Evolutionary conservation across 2,888 invertebrate species (phyloP), one percentile per base, ranked within the genome.

Genomic region (Hecatera dysodea): DNA sequence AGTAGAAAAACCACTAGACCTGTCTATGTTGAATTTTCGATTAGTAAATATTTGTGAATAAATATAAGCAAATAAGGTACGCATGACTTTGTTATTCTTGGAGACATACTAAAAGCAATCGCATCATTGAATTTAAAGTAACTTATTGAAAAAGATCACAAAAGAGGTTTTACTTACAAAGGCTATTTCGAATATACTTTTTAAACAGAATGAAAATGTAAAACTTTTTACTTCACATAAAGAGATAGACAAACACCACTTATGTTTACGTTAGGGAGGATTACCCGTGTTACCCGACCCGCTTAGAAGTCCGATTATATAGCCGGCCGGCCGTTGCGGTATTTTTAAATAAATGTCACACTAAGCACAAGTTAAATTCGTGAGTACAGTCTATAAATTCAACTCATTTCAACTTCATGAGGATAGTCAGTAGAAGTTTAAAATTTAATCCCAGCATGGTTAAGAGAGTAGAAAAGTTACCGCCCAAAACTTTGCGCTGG

Each of bases 391-490:
- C 87, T 90, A 91, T 91, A 92, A 93, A 93, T 93, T 91, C 88
- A 91, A 90, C 91, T 92, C 91, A 91, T 90, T 91, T 91, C 89
- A 93, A 93, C 91, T 93, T 92, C 91, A 91, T 90, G 90, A 92
- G 90, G 91, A 91, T 92, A 93, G 92, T 91, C 90, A 83, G 90
- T 87, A 83, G 87, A 93, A 94, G 92, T 94, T 94, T 91, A 92
- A 93, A 94, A 93, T 94, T 93, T 93, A 93, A 94, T 94, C 91
- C 92, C 80, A 85, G 87, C 89, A 85, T 87, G 90, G 90, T 90
- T 91, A 92, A 92, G 91, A 92, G 92, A 92, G 91, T 90, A 92
- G 91, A 91, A 92, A 94, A 94, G 92, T 94, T 93, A 92, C 91
- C 90, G 82, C 89, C 91, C 88, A 91, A 93, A 93, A 92, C 91